Evolutionary conservation across 2,797 vertebrate genomes (phyloP), one percentile per base, ranked within the genome.

Genomic region (Pangasius krempfi): DNA sequence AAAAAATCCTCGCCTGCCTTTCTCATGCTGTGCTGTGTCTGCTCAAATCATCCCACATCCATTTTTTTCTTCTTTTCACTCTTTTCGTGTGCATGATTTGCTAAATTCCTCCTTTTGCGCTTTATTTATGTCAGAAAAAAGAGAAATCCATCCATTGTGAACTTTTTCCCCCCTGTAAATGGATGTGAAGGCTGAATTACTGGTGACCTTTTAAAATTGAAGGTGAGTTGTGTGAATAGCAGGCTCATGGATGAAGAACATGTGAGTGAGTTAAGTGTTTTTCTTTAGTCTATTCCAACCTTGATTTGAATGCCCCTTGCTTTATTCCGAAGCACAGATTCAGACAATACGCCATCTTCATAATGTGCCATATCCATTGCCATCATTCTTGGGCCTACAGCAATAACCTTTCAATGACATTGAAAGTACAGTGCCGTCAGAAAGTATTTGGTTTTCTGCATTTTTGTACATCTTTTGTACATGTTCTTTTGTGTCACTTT

Each of bases 21-120:
- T 92, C 93, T 95, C 92, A 92, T 88, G 89, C 93, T 86, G 87
- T 84, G 82, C 75, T 7, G 86, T 88, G 91, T 89, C 62, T 84
- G 89, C 87, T 89, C 70, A 89, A 91, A 91, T 91, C 90, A 89
- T 76, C 90, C 85, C 81, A 73, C 89, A 94, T 93, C 78, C 90
- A 92, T 93, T 93, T 92, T 84, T 76, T 58, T 16, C 56, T 44
- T 56, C 37, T 30, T 60, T 12, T 27, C 33, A 10, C 73, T 70
- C 25, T 58, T 76, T 89, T 86, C 5, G 40, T 33, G 86, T 52
- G 20, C 81, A 89, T 9, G 8, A 33, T 75, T 68, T 88, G 64
- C 10, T 60, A 44, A 66, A 44, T 83, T 81, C 40, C 37, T 72
- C 10, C 66, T 33, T 62, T 80, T 50, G 5, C 40, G 33, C 58